Evolutionary conservation across 2,888 invertebrate genomes (phyloP), one percentile per base, ranked within the genome.

Genomic region (Dryomyza anilis): DNA sequence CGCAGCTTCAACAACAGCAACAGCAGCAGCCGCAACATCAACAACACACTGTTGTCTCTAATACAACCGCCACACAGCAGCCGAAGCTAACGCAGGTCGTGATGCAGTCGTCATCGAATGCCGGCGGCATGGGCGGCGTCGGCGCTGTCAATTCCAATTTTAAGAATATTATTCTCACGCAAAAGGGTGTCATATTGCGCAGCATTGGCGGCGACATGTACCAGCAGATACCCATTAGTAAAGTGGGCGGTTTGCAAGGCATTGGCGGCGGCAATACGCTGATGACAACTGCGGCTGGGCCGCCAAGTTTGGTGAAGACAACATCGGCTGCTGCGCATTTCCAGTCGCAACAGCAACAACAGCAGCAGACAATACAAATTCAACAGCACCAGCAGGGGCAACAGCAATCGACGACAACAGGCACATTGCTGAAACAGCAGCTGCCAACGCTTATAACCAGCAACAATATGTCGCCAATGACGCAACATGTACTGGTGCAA

Each of bases 161-260:
- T 2, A 83, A 83, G 62, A 81, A 79, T 62, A 83, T 83, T 30
- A 81, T 83, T 68, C 73, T 84, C 27, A 80, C 83, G 3, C 82
- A 81, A 52, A 83, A 83, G 68, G 83, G 83, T 27, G 81, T 84
- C 2, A 82, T 84, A 30, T 68, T 83, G 63, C 78, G 83, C 2
- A 83, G 80, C 64, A 83, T 84, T 62, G 83, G 83, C 2, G 80
- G 82, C 2, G 83, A 81, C 61, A 80, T 83, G 74, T 83, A 82
- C 69, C 83, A 83, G 62, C 83, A 82, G 69, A 83, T 84, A 67
- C 83, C 83, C 10, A 79, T 84, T n/a, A 80, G 81, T 46, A 83
- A 82, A 70, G 79, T 83, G 29, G 74, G 80, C 25, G 76, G 78
- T 4, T 63, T 83, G 66, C 76, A 80, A 53, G 75, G 77, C 30